These are phyloP conservation scores for Eupithecia insigniata DNA, from an alignment of 2,888 invertebrate genomes.

Conservation along the genomic window DNA sequence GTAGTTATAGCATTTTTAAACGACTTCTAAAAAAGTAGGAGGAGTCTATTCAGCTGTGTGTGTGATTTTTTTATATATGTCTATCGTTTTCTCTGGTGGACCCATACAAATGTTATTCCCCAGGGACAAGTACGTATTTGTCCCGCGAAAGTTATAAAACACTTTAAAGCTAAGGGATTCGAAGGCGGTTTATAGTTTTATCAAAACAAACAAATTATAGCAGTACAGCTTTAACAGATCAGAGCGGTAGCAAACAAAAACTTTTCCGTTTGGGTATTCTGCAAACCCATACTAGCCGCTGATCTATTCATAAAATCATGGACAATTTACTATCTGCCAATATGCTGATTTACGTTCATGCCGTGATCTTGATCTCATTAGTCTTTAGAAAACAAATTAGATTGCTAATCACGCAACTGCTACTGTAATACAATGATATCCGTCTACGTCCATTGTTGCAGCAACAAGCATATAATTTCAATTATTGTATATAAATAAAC, in stretches of 20 bases:
- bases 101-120: too few relatives aligned
- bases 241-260: neutral
- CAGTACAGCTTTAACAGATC: neutral
- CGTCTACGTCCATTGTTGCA: constrained; percentile 60
- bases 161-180: too few relatives aligned
- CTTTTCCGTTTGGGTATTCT: neutral
- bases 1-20: too few relatives aligned
- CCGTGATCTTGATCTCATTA: constrained; percentile 30
- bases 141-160: too few relatives aligned
- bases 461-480: constrained; percentile 72
- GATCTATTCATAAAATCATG: neutral
- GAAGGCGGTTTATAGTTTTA: too few relatives aligned
- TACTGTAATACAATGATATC: constrained; percentile 51
- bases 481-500: constrained; percentile 68
- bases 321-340: neutral
- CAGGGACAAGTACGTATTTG: too few relatives aligned
- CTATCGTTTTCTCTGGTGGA: too few relatives aligned
- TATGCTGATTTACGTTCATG: constrained; percentile 20
- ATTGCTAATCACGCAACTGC: constrained; percentile 57
- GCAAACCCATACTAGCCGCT: neutral
- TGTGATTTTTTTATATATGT: too few relatives aligned
- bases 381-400: constrained; percentile 48
- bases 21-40: too few relatives aligned
- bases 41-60: too few relatives aligned
- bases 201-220: too few relatives aligned